These are phyloP conservation scores for Hyla sarda DNA, from an alignment of 2,113 vertebrate genomes.

Conservation along the genomic window DNA sequence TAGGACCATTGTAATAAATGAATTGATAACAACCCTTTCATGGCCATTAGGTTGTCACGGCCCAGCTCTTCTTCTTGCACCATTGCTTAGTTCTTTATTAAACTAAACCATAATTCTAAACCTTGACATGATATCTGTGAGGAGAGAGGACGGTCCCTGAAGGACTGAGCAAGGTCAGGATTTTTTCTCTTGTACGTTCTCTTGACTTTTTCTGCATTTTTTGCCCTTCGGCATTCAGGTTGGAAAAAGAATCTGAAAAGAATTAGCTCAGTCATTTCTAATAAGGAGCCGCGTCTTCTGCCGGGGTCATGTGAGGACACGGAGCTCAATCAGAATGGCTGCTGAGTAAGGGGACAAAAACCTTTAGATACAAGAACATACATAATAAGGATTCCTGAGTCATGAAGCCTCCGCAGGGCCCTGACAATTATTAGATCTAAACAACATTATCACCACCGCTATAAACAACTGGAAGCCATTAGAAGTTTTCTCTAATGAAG, in stretches of 20 bases:
- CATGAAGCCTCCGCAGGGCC: neutral
- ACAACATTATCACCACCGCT: slow-evolving; percentile 26
- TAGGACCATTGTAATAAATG: too few species aligned
- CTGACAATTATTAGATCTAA: slow-evolving; percentile 14
- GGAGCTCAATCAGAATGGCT: slow-evolving; percentile 11
- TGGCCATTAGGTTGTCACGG: too few species aligned
- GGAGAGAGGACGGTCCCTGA: neutral
- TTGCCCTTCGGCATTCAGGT: neutral
- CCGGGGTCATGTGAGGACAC: slow-evolving; percentile 37
- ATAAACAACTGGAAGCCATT: slow-evolving; percentile 27
- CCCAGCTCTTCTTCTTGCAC: too few species aligned
- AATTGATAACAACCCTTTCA: too few species aligned
- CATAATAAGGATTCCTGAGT: too few species aligned
- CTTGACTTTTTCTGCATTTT: neutral
- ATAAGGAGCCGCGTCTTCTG: neutral
- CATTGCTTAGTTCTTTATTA: too few species aligned
- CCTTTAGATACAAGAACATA: too few species aligned
- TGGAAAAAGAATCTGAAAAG: neutral
- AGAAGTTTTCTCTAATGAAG: slow-evolving; percentile 6
- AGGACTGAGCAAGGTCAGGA: neutral
- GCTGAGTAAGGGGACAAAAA: slow-evolving; percentile 5
- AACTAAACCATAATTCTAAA: too few species aligned
- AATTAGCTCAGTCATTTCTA: slow-evolving; percentile 16
- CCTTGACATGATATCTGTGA: too few species aligned
- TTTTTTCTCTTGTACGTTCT: neutral